A percentile compares a stretch with the other conserved stretches of the same genome.
phyloP scores from a whole-genome alignment of 2,888 invertebrate genomes.

The Margaritifera margaritifera region DNA sequence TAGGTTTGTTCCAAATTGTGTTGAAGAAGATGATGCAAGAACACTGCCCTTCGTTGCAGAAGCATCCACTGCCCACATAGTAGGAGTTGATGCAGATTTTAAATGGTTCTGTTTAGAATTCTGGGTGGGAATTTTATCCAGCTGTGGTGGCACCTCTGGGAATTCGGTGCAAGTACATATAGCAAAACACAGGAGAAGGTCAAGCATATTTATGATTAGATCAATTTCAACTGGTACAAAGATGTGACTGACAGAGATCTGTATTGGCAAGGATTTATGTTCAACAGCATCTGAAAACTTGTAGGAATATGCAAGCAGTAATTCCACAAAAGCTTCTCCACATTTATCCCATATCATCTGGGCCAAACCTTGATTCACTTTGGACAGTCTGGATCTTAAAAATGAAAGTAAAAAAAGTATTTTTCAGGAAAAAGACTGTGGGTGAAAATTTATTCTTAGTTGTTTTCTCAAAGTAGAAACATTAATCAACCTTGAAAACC shows the following conservation, averaged over 20 bases:
- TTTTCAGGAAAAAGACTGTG: too few relatives aligned
- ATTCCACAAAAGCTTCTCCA: slow-evolving; percentile 34
- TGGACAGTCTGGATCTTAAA: slow-evolving; percentile 39
- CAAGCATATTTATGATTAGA: slow-evolving; percentile 33
- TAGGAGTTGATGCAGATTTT: slow-evolving; percentile 24
- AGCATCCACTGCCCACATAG: slow-evolving; percentile 7
- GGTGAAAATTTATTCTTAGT: too few relatives aligned
- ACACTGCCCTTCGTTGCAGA: slow-evolving; percentile 6
- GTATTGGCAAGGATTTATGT: background rate
- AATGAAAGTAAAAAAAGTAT: slow-evolving; percentile 1
- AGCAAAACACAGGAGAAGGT: slow-evolving; percentile 36
- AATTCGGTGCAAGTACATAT: slow-evolving; percentile 46
- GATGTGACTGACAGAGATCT: slow-evolving; percentile 8
- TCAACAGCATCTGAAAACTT: slow-evolving; percentile 18
- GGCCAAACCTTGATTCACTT: slow-evolving; percentile 43
- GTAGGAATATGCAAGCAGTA: slow-evolving; percentile 35
- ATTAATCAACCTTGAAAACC: too few relatives aligned
- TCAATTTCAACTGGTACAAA: slow-evolving; percentile 41
- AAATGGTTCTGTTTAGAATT: slow-evolving; percentile 22
- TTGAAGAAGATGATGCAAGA: slow-evolving; percentile 18
- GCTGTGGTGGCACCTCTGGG: slow-evolving; percentile 30
- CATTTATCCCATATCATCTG: slow-evolving; percentile 49
- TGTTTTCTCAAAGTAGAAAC: too few relatives aligned
- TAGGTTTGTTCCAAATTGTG: slow-evolving; percentile 23
- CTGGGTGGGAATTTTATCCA: slow-evolving; percentile 24